Evolutionary conservation across 2,888 invertebrate species (phyloP).

Genomic region (Stenolophus ochropezus): DNA sequence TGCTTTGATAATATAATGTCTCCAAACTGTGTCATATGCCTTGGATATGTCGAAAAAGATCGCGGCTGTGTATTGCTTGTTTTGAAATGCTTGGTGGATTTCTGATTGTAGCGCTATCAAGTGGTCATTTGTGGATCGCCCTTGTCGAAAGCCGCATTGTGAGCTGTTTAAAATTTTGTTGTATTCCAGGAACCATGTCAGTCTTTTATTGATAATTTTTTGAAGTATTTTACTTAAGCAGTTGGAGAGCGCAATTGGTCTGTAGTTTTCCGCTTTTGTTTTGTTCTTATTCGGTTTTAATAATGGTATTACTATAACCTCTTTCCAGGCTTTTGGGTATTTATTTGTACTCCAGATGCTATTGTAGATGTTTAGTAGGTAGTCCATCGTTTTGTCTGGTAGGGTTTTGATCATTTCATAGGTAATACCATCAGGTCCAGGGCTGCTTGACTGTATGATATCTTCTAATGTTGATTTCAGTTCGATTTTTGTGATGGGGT

Average conservation of each 20-base stretch:
- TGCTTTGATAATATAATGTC: not conserved
- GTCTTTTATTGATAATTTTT: slow-evolving; percentile 44
- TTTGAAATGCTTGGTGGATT: slow-evolving; percentile 1
- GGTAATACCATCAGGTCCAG: slow-evolving; percentile 57
- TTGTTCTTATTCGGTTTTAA: slow-evolving; percentile 53
- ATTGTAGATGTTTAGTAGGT: slow-evolving; percentile 55
- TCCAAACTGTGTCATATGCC: slow-evolving; percentile 6
- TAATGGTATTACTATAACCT: slow-evolving; percentile 56
- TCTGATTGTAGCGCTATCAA: not conserved
- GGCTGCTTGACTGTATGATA: slow-evolving; percentile 30
- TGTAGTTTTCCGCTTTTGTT: slow-evolving; percentile 56
- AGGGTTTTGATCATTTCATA: slow-evolving; percentile 52
- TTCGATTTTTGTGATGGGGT: slow-evolving; percentile 48
- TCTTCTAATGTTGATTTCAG: slow-evolving; percentile 45
- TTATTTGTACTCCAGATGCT: slow-evolving; percentile 22
- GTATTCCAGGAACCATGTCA: slow-evolving; percentile 10
- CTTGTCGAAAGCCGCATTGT: slow-evolving; percentile 33
- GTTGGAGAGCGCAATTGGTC: slow-evolving; percentile 59
- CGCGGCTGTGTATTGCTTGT: slow-evolving; percentile 18
- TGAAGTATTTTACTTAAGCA: slow-evolving; percentile 40
- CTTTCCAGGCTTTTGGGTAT: slow-evolving; percentile 57
- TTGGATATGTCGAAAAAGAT: slow-evolving; percentile 11
- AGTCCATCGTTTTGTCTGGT: slow-evolving; percentile 22
- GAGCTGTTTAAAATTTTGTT: not conserved
- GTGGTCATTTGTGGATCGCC: slow-evolving; percentile 3